These are phyloP conservation scores for Knipowitschia caucasica DNA, from an alignment of 2,797 vertebrate species.

Conservation along the genomic window DNA sequence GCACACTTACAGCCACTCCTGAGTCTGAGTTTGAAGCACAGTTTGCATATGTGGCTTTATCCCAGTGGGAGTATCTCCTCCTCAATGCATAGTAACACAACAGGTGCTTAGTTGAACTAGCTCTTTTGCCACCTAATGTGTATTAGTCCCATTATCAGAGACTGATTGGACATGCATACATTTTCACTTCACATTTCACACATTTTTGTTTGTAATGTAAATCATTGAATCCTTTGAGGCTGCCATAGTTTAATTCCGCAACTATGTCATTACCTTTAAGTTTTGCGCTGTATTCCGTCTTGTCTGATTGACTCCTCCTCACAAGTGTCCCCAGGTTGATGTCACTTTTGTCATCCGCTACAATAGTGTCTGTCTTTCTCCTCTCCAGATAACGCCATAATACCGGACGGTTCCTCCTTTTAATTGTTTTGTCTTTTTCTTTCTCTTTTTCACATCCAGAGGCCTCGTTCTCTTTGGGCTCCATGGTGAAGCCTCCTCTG, in stretches of 20 bases:
- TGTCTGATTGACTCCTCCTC: constrained; percentile 94
- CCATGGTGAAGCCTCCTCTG: constrained; percentile 64
- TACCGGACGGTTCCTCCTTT: constrained; percentile 80
- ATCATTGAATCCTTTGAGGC: constrained; percentile 35
- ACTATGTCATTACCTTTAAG: constrained; percentile 85
- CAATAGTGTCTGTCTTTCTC: constrained; percentile 90
- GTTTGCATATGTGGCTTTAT: constrained; percentile 82
- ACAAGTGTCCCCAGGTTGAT: constrained; percentile 80
- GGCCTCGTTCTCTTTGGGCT: constrained; percentile 76
- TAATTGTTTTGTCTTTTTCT: constrained; percentile 72
- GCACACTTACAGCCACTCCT: constrained; percentile 59
- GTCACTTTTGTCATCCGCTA: constrained; percentile 78
- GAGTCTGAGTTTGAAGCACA: constrained; percentile 56
- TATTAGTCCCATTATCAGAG: constrained; percentile 2
- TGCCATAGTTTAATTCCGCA: constrained; percentile 60
- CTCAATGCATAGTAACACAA: constrained; percentile 73
- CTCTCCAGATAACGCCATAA: constrained; percentile 90
- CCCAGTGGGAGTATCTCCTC: constrained; percentile 71
- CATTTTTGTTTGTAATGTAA: neutral
- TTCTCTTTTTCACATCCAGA: constrained; percentile 60
- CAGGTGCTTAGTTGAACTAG: constrained; percentile 68
- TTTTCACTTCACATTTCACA: neutral
- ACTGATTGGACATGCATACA: neutral
- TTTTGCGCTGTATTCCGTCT: constrained; percentile 93
- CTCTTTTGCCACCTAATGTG: constrained; percentile 12